Evolutionary conservation across 2,888 invertebrate species (phyloP), one percentile per base, ranked within the genome.

Genomic region (Drosophila neotestacea): DNA sequence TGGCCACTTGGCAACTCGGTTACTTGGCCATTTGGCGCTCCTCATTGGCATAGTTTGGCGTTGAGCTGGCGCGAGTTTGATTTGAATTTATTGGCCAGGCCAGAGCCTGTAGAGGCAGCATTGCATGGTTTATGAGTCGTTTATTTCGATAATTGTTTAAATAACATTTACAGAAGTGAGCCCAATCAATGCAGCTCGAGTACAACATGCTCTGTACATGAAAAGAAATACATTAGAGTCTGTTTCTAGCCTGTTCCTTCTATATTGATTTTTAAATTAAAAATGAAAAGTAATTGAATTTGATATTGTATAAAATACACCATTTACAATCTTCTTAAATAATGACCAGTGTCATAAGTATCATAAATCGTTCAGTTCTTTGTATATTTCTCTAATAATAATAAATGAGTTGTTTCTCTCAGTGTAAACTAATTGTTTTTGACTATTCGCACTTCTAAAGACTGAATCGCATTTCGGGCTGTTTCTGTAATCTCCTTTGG

Each of bases 91-190:
- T 80, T 72, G 61, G 51, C 59, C 48, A n/a, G 39, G 16, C 34
- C 16, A 11, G 32, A 48, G 16, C 30, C 38, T 16, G 30, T 28
- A 27, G 46, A 69, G 69, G 54, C 61, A 72, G 63, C 39, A 6
- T 55, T 9, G 63, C 44, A 62, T 70, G 63, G 64, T 75, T 65
- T 74, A 71, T 73, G 71, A 55, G 28, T 56, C 64, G 70, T 71
- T 72, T 81, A 71, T 66, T 59, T 64, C 59, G 73, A 81, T 88
- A 90, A 88, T 86, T 75, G 78, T 70, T 67, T 69, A 61, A 67
- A 51, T 79, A 89, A 72, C 89, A 89, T 88, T 86, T 85, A 48
- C 52, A 52, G 61, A 63, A 71, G 61, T 69, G 59, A 48, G 41
- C 6, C 50, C 81, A 74, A 68, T 73, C 66, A 67, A 60, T 58